phyloP scores from a whole-genome alignment of 2,888 invertebrate species.

The Cantharis lateralis region DNA sequence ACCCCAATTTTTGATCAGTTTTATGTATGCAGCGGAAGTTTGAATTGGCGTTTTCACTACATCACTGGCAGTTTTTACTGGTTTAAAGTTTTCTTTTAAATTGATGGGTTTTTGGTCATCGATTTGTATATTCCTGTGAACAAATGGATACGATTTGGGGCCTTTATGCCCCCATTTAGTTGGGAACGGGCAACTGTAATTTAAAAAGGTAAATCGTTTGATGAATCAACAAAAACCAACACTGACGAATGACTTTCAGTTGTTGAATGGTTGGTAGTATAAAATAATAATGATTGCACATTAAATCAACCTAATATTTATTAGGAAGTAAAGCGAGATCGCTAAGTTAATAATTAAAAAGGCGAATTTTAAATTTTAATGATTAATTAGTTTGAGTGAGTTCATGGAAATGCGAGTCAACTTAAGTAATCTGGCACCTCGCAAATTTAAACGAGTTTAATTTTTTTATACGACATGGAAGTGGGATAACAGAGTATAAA shows the following conservation, averaged over 20 bases:
- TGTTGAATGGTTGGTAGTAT: not conserved
- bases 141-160: not conserved
- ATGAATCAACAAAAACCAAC: not conserved
- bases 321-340: not conserved
- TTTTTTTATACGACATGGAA: slow-evolving; percentile 9
- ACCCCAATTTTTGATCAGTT: not conserved
- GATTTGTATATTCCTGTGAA: not conserved
- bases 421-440: slow-evolving; percentile 27
- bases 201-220: not conserved
- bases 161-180: not conserved
- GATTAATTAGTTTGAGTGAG: slow-evolving; percentile 31
- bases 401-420: slow-evolving; percentile 23
- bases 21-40: not conserved
- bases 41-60: not conserved
- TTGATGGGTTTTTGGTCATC: not conserved
- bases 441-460: slow-evolving; percentile 19
- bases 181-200: not conserved
- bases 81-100: not conserved
- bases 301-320: not conserved
- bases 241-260: not conserved
- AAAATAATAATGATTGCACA: not conserved
- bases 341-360: not conserved
- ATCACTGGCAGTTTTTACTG: not conserved
- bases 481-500: slow-evolving; percentile 11
- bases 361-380: not conserved